Base-by-base conservation (phyloP, 2,888 invertebrate species). In the Phorcus lineatus region DNA sequence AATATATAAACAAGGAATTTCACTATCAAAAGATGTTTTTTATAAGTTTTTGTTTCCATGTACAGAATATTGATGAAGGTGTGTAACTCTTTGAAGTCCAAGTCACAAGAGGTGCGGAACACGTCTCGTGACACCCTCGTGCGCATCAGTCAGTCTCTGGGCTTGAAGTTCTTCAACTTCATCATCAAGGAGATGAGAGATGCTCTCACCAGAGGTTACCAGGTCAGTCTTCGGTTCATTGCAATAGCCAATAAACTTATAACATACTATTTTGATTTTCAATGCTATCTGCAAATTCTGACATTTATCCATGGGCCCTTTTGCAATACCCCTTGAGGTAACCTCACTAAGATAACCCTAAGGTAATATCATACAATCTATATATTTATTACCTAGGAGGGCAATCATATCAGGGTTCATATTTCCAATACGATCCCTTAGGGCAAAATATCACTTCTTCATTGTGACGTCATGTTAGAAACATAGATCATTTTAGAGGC, bases 101-200 rank as follows among this genome's bases (percentile, higher is more conserved):
- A 96, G 1, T 93, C 97, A 24, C 96, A 96, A 87, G 97, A 97
- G 89, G 97, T 98, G 2, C 95, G 99, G 62, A 95, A 96, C 90
- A 94, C 95, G 0, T 96, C 98, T 0, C 95, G 98, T 52, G 97
- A 97, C 92, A 97, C 97, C n/a, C 94, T 99, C n/a, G 96, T 97
- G 87, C 97, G 97, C 93, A 97, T 98, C 36, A 96, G 98, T 95
- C 90, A 95, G 0, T 95, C 96, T 0, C 94, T 99, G 11, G 99
- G 99, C 0, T 95, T 97, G 0, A 93, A 95, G 19, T 97, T 97
- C 93, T 94, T 99, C 82, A 95, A 95, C 9, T 94, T 96, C 88
- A 93, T 99, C 28, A 93, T 99, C 16, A 95, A 95, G 82, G 97
- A 98, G 93, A 95, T 99, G 92, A 95, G 96, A 53, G 94, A 96